Evolutionary conservation across 2,888 invertebrate species (phyloP), one percentile per base, ranked within the genome.

Genomic region (Neoaliturus tenellus): DNA sequence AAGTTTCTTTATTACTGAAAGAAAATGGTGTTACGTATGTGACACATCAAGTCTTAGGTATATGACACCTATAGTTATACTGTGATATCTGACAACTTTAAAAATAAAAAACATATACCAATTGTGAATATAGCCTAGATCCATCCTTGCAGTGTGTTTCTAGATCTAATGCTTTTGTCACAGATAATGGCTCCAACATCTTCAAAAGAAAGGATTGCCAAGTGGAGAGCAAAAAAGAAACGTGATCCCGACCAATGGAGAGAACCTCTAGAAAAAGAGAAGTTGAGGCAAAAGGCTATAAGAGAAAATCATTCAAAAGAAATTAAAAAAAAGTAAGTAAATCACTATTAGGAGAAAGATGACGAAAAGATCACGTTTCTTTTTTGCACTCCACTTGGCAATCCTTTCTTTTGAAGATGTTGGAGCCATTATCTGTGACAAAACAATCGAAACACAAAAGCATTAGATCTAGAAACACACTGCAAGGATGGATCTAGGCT

Each of bases 121-220:
- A 10, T 55, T 55, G 55, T 55, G 55, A 55, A 5, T 55, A 55
- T 55, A 55, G 55, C 55, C 55, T 55, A 55, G 20, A 55, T 10
- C 55, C 6, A 55, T 55, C 55, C 55, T 10, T 55, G n/a, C 20
- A 20, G 17, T 55, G 55, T 55, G 23, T 10, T 10, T 55, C 6
- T 23, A 10, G 55, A 10, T 55, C 17, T 55, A 17, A 10, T 55
- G 10, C 6, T 67, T 28, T 28, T 10, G 31, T 67, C 25, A 14
- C 67, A 67, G 67, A 67, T 28, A 67, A 67, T 67, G 67, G 14
- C 67, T 67, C 67, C 67, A 67, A 67, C 67, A 23, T 23, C 67
- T 20, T 67, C 67, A 67, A 67, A 67, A 67, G 67, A 67, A 25
- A 67, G 67, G 31, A 67, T 67, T 67, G 67, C 67, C 25, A 67